Percentiles rank a stretch among this genome's conserved stretches.
These are phyloP conservation scores for Delia radicum DNA, from an alignment of 1,140 invertebrate species.

Conservation along the genomic window DNA sequence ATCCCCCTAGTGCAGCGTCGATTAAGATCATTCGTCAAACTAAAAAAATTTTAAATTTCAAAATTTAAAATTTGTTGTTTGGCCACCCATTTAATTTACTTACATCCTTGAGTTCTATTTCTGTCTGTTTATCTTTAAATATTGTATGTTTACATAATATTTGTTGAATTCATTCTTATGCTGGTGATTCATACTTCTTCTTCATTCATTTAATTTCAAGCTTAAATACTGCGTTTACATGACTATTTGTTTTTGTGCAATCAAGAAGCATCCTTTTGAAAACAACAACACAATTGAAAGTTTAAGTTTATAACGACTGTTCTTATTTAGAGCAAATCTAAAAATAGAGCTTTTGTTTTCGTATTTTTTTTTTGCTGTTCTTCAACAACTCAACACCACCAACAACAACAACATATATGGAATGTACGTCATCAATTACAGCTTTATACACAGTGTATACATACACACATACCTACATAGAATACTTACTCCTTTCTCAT, in stretches of 20 bases:
- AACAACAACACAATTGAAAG: background rate
- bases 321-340: background rate
- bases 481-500: background rate
- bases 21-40: no score
- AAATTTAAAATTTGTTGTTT: no score
- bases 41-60: no score
- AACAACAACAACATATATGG: background rate
- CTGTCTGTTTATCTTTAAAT: background rate
- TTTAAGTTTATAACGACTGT: background rate
- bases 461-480: background rate
- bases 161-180: background rate
- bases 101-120: no score
- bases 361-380: background rate
- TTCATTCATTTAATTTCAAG: background rate
- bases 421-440: slow-evolving; percentile 22
- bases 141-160: background rate
- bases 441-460: background rate
- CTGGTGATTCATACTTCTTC: background rate
- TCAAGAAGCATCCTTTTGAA: background rate
- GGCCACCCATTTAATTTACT: no score
- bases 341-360: background rate
- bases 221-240: background rate
- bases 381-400: background rate
- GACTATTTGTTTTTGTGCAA: background rate
- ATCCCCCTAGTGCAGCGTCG: no score